Evolutionary conservation across 2,113 vertebrate genomes (phyloP), one percentile per base, ranked within the genome.

Genomic region (Ardeotis arabs): DNA sequence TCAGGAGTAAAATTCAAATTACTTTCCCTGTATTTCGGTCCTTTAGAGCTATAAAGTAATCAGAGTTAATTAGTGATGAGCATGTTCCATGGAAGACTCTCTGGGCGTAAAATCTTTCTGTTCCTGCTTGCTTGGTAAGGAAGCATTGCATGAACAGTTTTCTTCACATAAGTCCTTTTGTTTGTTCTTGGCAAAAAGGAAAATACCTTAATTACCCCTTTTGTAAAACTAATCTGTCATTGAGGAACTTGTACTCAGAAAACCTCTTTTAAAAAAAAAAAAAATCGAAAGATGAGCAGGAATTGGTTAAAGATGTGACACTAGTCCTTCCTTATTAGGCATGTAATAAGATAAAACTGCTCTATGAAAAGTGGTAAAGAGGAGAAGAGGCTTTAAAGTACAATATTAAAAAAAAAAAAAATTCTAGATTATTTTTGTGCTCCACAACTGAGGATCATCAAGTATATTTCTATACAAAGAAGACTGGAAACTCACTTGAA

Each of bases 1-100:
- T 69, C 49, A 63, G 37, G 20, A 77, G 58, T 76, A 83, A 91
- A 82, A 87, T n/a, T 74, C 44, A 92, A 88, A 59, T 70, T 63
- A 39, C 11, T 90, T 69, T 77, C 24, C 37, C 8, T 93, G 29
- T 67, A 63, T 90, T 94, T 93, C 53, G 58, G 35, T 67, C 7
- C 39, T 87, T 87, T 21, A 47, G 62, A 78, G 28, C 29, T 84
- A 44, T 60, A 45, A 84, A 62, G 10, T 67, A 45, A 74, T 37
- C 3, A 20, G 67, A 95, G 90, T 66, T 90, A 73, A 77, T 77
- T 55, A 63, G 16, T 6, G n/a, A 23, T 56, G 23, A 52, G 5
- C 1, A 2, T 35, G 11, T 56, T 76, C 35, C 49, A 11, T 85
- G 67, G 35, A 72, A 80, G 29, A 12, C 2, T 68, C 19, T 90